These are phyloP conservation scores for Lycodopsis pacificus DNA, from an alignment of 2,797 vertebrate species.

Conservation along the genomic window DNA sequence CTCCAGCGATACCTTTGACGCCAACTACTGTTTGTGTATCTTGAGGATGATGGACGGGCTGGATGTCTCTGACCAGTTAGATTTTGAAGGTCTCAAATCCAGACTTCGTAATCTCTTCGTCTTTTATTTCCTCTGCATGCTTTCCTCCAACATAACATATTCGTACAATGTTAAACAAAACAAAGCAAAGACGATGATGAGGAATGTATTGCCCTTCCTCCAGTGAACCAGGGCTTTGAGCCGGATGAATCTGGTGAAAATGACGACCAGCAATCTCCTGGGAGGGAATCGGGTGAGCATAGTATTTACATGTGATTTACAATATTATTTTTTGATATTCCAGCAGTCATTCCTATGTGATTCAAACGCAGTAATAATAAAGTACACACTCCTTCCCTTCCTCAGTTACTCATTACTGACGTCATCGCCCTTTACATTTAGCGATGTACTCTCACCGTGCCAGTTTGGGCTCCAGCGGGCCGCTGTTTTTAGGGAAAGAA, in stretches of 20 bases:
- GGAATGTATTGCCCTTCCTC: background rate
- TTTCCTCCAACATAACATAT: background rate
- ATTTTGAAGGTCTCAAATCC: slow-evolving; percentile 74
- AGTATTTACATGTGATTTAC: too few species aligned
- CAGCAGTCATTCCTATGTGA: too few species aligned
- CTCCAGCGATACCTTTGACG: slow-evolving; percentile 84
- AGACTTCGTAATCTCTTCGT: background rate
- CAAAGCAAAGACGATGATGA: background rate
- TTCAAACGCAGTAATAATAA: background rate
- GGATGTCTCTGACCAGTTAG: slow-evolving; percentile 76
- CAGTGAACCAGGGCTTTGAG: slow-evolving; percentile 81
- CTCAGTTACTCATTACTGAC: background rate
- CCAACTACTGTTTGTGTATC: slow-evolving; percentile 81
- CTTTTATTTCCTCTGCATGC: background rate
- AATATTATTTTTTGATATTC: too few species aligned
- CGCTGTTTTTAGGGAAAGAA: too few species aligned
- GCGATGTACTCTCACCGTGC: background rate
- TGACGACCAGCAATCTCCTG: slow-evolving; percentile 53
- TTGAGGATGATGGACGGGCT: slow-evolving; percentile 81
- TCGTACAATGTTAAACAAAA: background rate
- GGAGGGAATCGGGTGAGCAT: slow-evolving; percentile 66
- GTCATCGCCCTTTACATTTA: background rate
- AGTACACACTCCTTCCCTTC: background rate
- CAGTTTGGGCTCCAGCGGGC: too few species aligned
- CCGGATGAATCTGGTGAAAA: slow-evolving; percentile 60